Evolutionary conservation across 2,888 invertebrate genomes (phyloP), one percentile per base, ranked within the genome.

Genomic region (Meandrusa payeni): DNA sequence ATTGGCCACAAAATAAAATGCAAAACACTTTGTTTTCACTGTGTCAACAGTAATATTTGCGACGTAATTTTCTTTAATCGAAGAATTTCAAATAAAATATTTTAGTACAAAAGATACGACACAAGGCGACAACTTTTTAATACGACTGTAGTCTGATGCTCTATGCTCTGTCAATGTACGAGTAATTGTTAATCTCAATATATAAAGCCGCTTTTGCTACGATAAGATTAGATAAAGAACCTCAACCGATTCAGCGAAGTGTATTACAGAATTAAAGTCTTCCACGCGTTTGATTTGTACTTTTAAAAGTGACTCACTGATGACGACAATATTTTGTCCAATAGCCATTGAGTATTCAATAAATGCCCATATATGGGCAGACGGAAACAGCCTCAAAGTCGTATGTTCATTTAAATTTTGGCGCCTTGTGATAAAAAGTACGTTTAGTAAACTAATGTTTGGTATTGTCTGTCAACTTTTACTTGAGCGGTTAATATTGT

Each of bases 311-410:
- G 85, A 83, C 60, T 85, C 85, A 81, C 63, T 64, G 61, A 66
- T 76, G 76, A 78, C 70, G 76, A 68, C 59, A 60, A 51, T 26
- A 32, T 55, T 65, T 73, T 69, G 69, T 64, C 91, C 90, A 91
- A 91, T 91, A 80, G 85, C 69, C 70, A 67, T 68, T 68, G 73
- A 71, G 85, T 76, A 82, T 87, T 82, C 69, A 76, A 75, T 79
- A 88, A 88, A 91, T 91, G 90, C 86, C 91, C 91, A 83, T 91
- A 88, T 89, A 90, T 76, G 91, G 91, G 75, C 76, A 80, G 88
- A 71, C 80, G 80, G 81, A 83, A 77, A 76, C 64, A 67, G 61
- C 52, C 57, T 52, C 45, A 52, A 61, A 58, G 55, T 58, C 51
- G 55, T 48, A 58, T 59, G 58, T 57, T 51, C 55, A 54, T 71